These are phyloP conservation scores for Calliopsis andreniformis DNA, from an alignment of 1,140 invertebrate species.

Conservation along the genomic window DNA sequence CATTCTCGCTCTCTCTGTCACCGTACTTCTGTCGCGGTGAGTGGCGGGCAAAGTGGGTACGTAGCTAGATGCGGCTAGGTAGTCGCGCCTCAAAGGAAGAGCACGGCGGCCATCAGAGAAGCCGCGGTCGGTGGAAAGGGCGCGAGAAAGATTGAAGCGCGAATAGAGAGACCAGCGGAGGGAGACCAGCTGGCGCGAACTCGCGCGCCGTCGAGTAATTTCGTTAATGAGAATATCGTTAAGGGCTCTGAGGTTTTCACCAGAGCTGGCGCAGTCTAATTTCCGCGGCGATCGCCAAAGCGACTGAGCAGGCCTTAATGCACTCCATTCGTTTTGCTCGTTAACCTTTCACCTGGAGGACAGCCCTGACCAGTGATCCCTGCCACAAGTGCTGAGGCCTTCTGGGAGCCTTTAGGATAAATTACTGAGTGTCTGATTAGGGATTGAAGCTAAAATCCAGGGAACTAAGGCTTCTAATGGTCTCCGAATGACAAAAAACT, in stretches of 20 bases:
- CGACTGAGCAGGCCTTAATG: neutral
- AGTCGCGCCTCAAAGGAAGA: slow-evolving; percentile 37
- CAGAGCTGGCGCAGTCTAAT: neutral
- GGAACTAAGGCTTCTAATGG: too few relatives aligned
- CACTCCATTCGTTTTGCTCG: neutral
- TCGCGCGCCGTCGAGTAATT: slow-evolving; percentile 16
- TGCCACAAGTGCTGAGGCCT: too few relatives aligned
- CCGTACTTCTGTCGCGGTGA: slow-evolving; percentile 18
- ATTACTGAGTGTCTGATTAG: too few relatives aligned
- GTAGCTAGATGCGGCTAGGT: slow-evolving; percentile 42
- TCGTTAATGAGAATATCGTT: slow-evolving; percentile 47
- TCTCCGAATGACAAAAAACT: too few relatives aligned
- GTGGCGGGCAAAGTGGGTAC: slow-evolving; percentile 42
- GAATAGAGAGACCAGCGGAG: slow-evolving; percentile 22
- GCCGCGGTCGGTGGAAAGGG: slow-evolving; percentile 23
- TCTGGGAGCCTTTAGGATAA: too few relatives aligned
- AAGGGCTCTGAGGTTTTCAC: neutral
- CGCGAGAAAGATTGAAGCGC: slow-evolving; percentile 37
- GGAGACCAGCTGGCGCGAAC: neutral
- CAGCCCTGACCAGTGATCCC: too few relatives aligned
- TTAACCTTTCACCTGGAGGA: neutral
- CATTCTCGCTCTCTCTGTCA: neutral
- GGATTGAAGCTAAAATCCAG: too few relatives aligned
- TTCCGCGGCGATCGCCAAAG: neutral
- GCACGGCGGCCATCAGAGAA: slow-evolving; percentile 32